Percentiles rank a stretch among this genome's conserved stretches.
Conservation (phyloP, 2,888 invertebrate genomes). For the Orthosia gracilis region DNA sequence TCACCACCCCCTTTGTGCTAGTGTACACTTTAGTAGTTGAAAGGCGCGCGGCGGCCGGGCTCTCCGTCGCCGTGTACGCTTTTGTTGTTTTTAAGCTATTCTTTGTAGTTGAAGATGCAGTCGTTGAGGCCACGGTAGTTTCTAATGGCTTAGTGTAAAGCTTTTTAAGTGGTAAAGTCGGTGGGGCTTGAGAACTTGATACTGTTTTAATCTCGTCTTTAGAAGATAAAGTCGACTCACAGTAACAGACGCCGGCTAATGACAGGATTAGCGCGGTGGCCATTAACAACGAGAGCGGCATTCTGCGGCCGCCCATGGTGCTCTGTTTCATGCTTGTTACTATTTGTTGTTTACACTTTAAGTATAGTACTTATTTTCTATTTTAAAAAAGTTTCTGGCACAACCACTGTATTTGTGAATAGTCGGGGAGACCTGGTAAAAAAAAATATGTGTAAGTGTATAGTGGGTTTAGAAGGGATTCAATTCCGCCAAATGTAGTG, state of each 20-base stretch:
- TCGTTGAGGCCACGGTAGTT: constrained; percentile 77
- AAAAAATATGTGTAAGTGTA: constrained; percentile 8
- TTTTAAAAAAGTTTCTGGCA: constrained; percentile 48
- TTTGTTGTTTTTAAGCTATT: constrained; percentile 84
- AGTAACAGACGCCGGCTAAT: constrained; percentile 76
- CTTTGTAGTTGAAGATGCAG: constrained; percentile 82
- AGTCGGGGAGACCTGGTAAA: constrained; percentile 44
- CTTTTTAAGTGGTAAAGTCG: constrained; percentile 74
- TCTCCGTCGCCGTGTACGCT: constrained; percentile 78
- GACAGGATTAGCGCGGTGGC: constrained; percentile 78
- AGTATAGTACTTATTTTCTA: constrained; percentile 23
- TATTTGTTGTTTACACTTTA: constrained; percentile 32
- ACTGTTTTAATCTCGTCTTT: constrained; percentile 77
- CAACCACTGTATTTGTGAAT: constrained; percentile 42
- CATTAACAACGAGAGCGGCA: constrained; percentile 73
- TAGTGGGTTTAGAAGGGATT: neutral
- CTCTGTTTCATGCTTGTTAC: constrained; percentile 54
- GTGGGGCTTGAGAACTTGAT: constrained; percentile 76
- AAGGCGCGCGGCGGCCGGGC: constrained; percentile 78
- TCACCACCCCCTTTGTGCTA: constrained; percentile 82
- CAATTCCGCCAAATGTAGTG: neutral
- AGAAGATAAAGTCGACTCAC: constrained; percentile 74
- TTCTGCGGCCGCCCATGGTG: constrained; percentile 67
- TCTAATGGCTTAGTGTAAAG: constrained; percentile 78
- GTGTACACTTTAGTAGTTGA: constrained; percentile 81